Conservation (phyloP, 2,888 invertebrate species). For the Myopa testacea region DNA sequence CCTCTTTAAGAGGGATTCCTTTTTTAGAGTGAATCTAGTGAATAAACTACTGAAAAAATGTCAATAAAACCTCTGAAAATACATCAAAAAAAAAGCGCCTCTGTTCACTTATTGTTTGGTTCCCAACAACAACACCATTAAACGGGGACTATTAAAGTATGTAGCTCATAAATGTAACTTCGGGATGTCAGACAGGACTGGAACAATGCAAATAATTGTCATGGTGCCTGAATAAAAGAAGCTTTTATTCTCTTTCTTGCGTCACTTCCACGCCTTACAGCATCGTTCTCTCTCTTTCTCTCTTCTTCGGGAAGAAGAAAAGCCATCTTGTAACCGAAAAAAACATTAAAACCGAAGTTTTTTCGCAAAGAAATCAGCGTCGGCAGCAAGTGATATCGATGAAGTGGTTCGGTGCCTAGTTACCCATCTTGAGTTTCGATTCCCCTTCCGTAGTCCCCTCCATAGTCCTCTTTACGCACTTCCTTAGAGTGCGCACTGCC, state of each 20-base stretch:
- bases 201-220: conserved; percentile 9
- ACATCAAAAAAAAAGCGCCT: too few relatives aligned
- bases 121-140: not conserved
- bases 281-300: not conserved
- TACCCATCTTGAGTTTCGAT: too few relatives aligned
- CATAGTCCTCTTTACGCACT: too few relatives aligned
- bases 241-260: not conserved
- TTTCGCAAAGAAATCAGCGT: not conserved
- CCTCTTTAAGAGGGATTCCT: too few relatives aligned
- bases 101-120: not conserved
- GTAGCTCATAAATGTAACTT: not conserved
- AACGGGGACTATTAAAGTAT: not conserved
- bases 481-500: not conserved
- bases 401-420: too few relatives aligned
- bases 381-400: too few relatives aligned
- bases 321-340: not conserved
- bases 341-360: not conserved
- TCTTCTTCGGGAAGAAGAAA: too few relatives aligned
- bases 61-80: too few relatives aligned
- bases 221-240: not conserved
- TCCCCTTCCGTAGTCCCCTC: too few relatives aligned
- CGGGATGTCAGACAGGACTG: not conserved
- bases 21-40: too few relatives aligned
- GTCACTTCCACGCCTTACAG: not conserved
- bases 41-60: too few relatives aligned